phyloP scores from a whole-genome alignment of 92 coral and sea anemone genomes.

The Zoanthus gigantus region DNA sequence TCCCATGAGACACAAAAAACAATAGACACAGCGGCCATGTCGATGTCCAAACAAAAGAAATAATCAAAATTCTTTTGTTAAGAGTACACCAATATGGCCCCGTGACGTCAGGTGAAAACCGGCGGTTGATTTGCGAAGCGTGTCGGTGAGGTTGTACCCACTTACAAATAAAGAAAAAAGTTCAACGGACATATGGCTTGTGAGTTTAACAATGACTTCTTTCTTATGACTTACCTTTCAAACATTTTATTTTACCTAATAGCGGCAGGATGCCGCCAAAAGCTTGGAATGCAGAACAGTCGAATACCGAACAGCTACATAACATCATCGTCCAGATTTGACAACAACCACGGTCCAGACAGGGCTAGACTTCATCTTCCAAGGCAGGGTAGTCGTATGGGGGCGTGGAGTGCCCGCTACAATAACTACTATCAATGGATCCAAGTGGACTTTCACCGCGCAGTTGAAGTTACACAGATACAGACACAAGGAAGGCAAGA shows the following conservation, averaged over 20 bases:
- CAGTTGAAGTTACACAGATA: constrained; percentile 50
- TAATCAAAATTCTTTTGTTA: no score
- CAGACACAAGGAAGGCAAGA: constrained; percentile 64
- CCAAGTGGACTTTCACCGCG: constrained; percentile 55
- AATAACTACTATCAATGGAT: constrained; percentile 35
- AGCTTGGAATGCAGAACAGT: constrained; percentile 32
- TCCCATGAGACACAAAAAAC: no score
- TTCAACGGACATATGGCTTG: no score
- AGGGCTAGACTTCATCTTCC: constrained; percentile 29
- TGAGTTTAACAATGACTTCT: no score
- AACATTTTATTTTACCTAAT: background rate
- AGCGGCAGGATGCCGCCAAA: constrained; percentile 23
- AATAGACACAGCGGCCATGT: no score
- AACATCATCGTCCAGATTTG: constrained; percentile 40
- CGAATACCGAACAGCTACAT: constrained; percentile 14
- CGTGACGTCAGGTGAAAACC: no score
- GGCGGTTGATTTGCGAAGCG: no score
- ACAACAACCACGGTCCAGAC: constrained; percentile 42
- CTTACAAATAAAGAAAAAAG: no score
- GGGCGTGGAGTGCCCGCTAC: constrained; percentile 40
- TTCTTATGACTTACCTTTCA: no score
- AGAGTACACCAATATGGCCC: no score
- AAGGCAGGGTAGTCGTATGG: constrained; percentile 19
- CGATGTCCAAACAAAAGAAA: no score
- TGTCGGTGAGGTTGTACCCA: no score